These are phyloP conservation scores for Drosophila lacertosa DNA, from an alignment of 1,140 invertebrate genomes.

Conservation along the genomic window DNA sequence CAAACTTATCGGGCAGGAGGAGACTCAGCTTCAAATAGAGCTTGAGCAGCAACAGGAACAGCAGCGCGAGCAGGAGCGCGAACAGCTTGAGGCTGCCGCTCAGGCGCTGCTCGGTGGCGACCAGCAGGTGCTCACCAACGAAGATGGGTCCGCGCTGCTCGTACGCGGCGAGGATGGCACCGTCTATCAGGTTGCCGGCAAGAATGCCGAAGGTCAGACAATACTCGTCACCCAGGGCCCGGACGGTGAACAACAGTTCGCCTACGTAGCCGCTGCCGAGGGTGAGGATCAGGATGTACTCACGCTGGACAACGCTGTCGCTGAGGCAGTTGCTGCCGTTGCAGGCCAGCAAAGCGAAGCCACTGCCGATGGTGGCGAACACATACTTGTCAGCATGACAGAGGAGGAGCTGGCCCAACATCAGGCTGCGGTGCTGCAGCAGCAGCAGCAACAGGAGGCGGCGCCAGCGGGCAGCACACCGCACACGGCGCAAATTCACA, in stretches of 20 bases:
- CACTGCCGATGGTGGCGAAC: slow-evolving; percentile 84
- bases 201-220: slow-evolving; percentile 91
- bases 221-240: slow-evolving; percentile 88
- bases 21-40: slow-evolving; percentile 80
- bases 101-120: slow-evolving; percentile 65
- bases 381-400: slow-evolving; percentile 86
- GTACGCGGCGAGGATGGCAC: slow-evolving; percentile 88
- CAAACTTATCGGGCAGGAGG: slow-evolving; percentile 75
- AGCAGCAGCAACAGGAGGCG: slow-evolving; percentile 42
- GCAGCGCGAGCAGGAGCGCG: slow-evolving; percentile 68
- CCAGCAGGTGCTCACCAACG: slow-evolving; percentile 80
- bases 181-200: slow-evolving; percentile 87
- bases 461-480: slow-evolving; percentile 54
- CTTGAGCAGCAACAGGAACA: slow-evolving; percentile 75
- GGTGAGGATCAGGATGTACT: slow-evolving; percentile 87
- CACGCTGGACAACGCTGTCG: slow-evolving; percentile 87
- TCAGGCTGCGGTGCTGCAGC: slow-evolving; percentile 77
- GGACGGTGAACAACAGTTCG: slow-evolving; percentile 89
- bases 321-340: slow-evolving; percentile 84
- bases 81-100: slow-evolving; percentile 68
- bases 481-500: slow-evolving; percentile 69
- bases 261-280: slow-evolving; percentile 88
- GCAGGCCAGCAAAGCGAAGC: slow-evolving; percentile 66
- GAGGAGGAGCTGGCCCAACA: slow-evolving; percentile 85
- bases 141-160: slow-evolving; percentile 85